Conservation (phyloP, 2,113 vertebrate genomes). For the Eulemur rufifrons region DNA sequence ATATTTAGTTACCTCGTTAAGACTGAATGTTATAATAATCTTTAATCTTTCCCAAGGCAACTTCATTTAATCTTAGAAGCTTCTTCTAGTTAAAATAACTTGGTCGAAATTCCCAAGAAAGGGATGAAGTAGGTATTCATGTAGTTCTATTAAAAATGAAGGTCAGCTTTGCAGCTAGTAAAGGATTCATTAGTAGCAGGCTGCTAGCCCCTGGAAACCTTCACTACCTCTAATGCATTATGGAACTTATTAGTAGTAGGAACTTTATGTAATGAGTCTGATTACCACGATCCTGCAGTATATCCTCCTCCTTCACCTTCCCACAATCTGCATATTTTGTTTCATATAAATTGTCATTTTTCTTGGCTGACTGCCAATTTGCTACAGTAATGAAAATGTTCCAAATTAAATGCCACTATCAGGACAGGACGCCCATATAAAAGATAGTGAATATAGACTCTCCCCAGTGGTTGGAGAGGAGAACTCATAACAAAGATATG, state of each 20-base stretch:
- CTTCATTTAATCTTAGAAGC: neutral
- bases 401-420: neutral
- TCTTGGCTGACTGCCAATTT: slow-evolving; percentile 50
- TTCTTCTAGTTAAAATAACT: slow-evolving; percentile 42
- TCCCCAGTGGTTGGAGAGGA: neutral
- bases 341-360: slow-evolving; percentile 41
- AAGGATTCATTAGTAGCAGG: slow-evolving; percentile 38
- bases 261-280: slow-evolving; percentile 31
- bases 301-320: neutral
- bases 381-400: slow-evolving; percentile 55
- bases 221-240: neutral
- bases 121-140: neutral
- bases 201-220: slow-evolving; percentile 24
- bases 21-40: neutral
- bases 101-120: slow-evolving; percentile 2
- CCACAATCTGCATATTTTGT: slow-evolving; percentile 13
- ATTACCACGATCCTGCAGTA: slow-evolving; percentile 35
- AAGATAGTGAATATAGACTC: neutral
- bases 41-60: slow-evolving; percentile 49
- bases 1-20: slow-evolving; percentile 21
- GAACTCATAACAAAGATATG: neutral
- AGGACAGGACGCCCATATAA: neutral
- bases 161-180: neutral
- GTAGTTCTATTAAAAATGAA: slow-evolving; percentile 60
- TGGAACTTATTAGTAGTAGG: slow-evolving; percentile 28